Evolutionary conservation across 2,797 vertebrate species (phyloP), one percentile per base, ranked within the genome.

Genomic region (Allobates femoralis): DNA sequence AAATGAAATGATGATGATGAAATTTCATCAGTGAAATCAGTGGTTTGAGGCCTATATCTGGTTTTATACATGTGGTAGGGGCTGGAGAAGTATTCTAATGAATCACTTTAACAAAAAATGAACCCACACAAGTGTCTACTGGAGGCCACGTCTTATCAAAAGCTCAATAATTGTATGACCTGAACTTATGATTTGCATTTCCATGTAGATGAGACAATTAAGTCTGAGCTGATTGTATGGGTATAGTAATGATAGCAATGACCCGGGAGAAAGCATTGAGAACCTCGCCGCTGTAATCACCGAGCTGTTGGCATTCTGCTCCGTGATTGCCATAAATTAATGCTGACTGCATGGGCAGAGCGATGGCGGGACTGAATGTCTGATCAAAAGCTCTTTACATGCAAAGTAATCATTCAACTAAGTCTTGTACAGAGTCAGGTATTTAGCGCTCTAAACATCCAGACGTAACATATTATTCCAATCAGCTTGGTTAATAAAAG

Each of bases 181-280:
- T 69, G 66, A 69, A 37, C 34, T n/a, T 41, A 77, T 64, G 58
- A 75, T 41, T 30, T 28, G 78, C 79, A 81, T 56, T 80, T 76
- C 75, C n/a, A 76, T 77, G 71, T 46, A 76, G 60, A 83, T 87
- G 80, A 83, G 79, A 67, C 71, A 81, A 82, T 82, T 58, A 82
- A 51, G 41, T 50, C 56, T 18, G 7, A 26, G 19, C 37, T 87
- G 85, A 60, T 83, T 71, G 67, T 64, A 28, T 51, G 76, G 60
- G n/a, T 41, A 41, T 53, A 66, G 64, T 69, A 78, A 51, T 60
- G 73, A 46, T 15, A 55, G 60, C 51, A 53, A 80, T 67, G 56
- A 79, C 21, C 41, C 19, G 46, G 26, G 28, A 28, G 67, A 86
- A 53, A 26, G 37, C 69, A 32, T 46, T 15, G 34, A 79, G 84